Conservation (phyloP, 2,113 vertebrate genomes). For the Emydocephalus ijimae region DNA sequence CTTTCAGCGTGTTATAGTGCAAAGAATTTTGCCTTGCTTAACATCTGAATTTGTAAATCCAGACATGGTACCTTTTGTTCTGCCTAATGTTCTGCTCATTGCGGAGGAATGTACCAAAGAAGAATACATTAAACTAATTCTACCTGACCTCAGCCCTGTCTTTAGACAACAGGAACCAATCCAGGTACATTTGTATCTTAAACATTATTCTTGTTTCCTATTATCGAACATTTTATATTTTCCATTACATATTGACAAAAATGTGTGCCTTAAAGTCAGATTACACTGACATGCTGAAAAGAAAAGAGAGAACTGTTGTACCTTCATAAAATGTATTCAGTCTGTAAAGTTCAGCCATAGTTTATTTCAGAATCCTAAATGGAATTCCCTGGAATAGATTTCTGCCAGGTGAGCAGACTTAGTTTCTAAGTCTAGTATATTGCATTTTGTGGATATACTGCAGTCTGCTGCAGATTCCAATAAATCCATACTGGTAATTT, state of each 20-base stretch:
- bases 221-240: background rate
- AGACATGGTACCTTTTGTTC: conserved; percentile 97
- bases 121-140: conserved; percentile 87
- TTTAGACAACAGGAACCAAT: conserved; percentile 97
- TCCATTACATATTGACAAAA: background rate
- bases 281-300: background rate
- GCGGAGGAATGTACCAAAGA: conserved; percentile 98
- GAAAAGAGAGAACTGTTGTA: background rate
- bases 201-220: background rate
- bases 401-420: background rate
- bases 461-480: background rate
- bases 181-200: conserved; percentile 76
- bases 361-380: background rate
- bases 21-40: conserved; percentile 89
- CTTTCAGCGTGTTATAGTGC: conserved; percentile 88
- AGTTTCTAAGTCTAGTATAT: background rate
- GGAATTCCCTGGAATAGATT: background rate
- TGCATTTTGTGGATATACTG: background rate
- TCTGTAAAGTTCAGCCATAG: background rate
- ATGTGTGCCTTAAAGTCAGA: background rate
- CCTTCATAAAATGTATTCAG: background rate
- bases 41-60: conserved; percentile 96
- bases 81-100: conserved; percentile 95
- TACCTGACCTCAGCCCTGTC: conserved; percentile 93
- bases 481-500: background rate